phyloP scores from a whole-genome alignment of 2,888 invertebrate genomes.

The Chrysolina haemoptera region DNA sequence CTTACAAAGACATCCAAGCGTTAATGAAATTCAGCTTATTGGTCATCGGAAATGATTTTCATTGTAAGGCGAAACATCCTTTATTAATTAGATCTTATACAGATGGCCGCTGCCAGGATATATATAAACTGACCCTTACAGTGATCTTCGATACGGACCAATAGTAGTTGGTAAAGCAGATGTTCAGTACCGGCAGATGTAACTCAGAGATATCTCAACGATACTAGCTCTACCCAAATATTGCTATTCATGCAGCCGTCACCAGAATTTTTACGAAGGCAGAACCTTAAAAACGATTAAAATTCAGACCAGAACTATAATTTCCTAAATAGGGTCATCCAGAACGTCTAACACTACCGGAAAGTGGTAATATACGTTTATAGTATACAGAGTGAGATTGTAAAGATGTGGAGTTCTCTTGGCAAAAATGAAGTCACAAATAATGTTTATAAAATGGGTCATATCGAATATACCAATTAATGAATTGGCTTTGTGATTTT shows the following conservation, averaged over 20 bases:
- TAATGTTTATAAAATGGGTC: too few relatives aligned
- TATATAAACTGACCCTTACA: slow-evolving; percentile 26
- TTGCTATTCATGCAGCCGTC: slow-evolving; percentile 60
- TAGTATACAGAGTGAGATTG: neutral
- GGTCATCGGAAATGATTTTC: slow-evolving; percentile 43
- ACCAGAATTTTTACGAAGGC: slow-evolving; percentile 39
- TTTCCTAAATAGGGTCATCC: slow-evolving; percentile 21
- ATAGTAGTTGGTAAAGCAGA: slow-evolving; percentile 54
- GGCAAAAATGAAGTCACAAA: neutral
- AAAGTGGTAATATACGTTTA: slow-evolving; percentile 11
- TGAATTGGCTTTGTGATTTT: too few relatives aligned
- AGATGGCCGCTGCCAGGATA: slow-evolving; percentile 47
- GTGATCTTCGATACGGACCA: slow-evolving; percentile 26
- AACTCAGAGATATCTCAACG: slow-evolving; percentile 52
- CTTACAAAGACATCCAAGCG: slow-evolving; percentile 10
- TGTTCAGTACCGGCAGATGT: slow-evolving; percentile 57
- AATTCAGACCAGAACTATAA: slow-evolving; percentile 26
- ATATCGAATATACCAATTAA: too few relatives aligned
- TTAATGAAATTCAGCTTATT: slow-evolving; percentile 28
- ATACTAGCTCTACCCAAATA: slow-evolving; percentile 57
- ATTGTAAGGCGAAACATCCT: slow-evolving; percentile 46
- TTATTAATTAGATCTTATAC: slow-evolving; percentile 54
- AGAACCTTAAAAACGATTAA: slow-evolving; percentile 28
- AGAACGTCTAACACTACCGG: slow-evolving; percentile 6
- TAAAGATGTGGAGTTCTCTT: neutral